Evolutionary conservation across 2,797 vertebrate species (phyloP).

Genomic region (Anableps anableps): DNA sequence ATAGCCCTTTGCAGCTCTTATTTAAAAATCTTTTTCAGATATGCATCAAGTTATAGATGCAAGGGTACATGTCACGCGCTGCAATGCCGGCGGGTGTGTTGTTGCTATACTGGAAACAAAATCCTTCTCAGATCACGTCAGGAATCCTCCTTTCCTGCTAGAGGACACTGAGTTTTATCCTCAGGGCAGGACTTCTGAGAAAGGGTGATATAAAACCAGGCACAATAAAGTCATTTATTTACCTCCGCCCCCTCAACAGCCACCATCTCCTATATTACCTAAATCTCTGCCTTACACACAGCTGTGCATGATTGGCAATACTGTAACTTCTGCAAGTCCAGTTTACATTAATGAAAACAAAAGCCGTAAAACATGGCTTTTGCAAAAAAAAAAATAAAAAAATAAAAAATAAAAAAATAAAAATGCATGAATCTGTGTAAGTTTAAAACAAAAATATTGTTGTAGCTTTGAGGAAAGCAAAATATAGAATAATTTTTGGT

Average conservation of each 20-base stretch:
- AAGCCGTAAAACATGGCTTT: background rate
- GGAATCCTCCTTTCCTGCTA: conserved; percentile 34
- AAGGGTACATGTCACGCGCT: conserved; percentile 20
- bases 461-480: background rate
- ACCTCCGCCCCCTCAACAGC: background rate
- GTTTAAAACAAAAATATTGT: no score
- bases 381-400: no score
- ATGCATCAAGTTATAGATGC: conserved; percentile 1
- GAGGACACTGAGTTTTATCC: conserved; percentile 41
- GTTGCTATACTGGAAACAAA: conserved; percentile 54
- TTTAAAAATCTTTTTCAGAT: background rate
- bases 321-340: background rate
- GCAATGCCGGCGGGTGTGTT: conserved; percentile 16
- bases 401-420: no score
- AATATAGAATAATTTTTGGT: background rate
- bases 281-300: conserved; percentile 17
- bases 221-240: conserved; percentile 45
- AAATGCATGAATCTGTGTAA: background rate
- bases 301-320: conserved; percentile 19
- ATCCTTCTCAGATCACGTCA: conserved; percentile 44
- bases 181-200: conserved; percentile 70
- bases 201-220: conserved; percentile 51
- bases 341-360: background rate
- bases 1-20: conserved; percentile 2
- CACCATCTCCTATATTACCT: conserved; percentile 18